Evolutionary conservation across 2,797 vertebrate genomes (phyloP), one percentile per base, ranked within the genome.

Genomic region (Setipinna tenuifilis): DNA sequence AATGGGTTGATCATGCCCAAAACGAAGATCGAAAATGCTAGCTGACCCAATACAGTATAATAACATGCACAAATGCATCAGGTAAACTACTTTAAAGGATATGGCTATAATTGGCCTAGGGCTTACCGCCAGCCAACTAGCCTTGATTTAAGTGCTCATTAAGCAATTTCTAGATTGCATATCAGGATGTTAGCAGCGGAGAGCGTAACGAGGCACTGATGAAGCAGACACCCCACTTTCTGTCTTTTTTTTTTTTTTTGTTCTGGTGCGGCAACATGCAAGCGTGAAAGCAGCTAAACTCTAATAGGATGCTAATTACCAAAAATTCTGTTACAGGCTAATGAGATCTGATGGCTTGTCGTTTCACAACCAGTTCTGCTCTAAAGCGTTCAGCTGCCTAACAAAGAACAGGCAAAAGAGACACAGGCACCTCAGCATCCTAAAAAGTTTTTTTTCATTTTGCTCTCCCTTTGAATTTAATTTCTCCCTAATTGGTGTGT

Each of bases 331-430:
- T 78, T 78, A 44, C 16, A 78, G 41, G 71, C 71, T 78, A 78
- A 78, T 78, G 31, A 78, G 71, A 78, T 78, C 71, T 78, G 71
- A 78, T 21, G 71, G 35, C 71, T 9, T 78, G 71, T 78, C 17
- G 71, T 78, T 78, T 44, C 31, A 44, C 71, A 44, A 2, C 31
- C 71, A 78, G 35, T 75, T 19, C 71, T 78, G 71, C 35, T 71
- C 25, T 3, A 28, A 17, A 21, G 35, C 19, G 19, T n/a, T 21
- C 31, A 19, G 9, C 16, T 0, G 17, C 71, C 71, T 44, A 44
- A 71, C 28, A 71, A 71, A 44, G 17, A 44, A 9, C 31, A 78
- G 35, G 31, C 44, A 5, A 78, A 44, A 19, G 50, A 54, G 16
- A 78, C 35, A n/a, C 71, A 78, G 71, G 71, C 71, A 21, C 31